phyloP scores from a whole-genome alignment of 2,797 vertebrate genomes.

The Pyrocephalus nanus region DNA sequence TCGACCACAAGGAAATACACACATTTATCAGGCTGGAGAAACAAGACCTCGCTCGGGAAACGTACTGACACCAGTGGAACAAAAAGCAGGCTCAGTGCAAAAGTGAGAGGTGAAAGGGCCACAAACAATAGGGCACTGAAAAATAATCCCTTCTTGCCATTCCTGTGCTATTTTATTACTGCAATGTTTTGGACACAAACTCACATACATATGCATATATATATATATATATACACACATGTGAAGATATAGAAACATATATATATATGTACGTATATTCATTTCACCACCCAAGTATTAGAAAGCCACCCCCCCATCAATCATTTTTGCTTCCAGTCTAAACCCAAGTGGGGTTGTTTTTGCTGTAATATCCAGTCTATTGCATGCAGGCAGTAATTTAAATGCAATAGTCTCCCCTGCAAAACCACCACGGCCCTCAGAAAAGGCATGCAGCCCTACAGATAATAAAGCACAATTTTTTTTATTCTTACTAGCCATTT shows the following conservation, averaged over 20 bases:
- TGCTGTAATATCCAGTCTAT: not conserved
- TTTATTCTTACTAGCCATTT: not conserved
- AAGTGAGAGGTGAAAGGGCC: constrained; percentile 44
- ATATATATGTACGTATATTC: too few relatives aligned
- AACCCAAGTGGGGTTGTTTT: not conserved
- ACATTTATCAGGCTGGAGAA: not conserved
- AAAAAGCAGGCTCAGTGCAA: constrained; percentile 35
- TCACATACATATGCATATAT: not conserved
- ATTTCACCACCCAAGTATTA: not conserved
- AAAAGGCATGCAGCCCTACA: not conserved
- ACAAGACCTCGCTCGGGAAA: not conserved
- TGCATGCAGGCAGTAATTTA: not conserved
- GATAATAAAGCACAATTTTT: not conserved
- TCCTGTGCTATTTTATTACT: not conserved
- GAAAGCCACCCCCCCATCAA: not conserved
- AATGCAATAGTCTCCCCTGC: not conserved
- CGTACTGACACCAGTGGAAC: not conserved
- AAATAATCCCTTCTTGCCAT: not conserved
- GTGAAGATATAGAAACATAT: not conserved
- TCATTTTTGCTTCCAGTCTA: not conserved
- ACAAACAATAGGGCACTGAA: constrained; percentile 24
- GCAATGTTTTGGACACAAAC: not conserved
- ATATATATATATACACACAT: fast-evolving
- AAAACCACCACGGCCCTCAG: not conserved
- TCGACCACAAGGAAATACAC: not conserved